phyloP scores from a whole-genome alignment of 2,888 invertebrate genomes.

The Hyposoter dolosus region DNA sequence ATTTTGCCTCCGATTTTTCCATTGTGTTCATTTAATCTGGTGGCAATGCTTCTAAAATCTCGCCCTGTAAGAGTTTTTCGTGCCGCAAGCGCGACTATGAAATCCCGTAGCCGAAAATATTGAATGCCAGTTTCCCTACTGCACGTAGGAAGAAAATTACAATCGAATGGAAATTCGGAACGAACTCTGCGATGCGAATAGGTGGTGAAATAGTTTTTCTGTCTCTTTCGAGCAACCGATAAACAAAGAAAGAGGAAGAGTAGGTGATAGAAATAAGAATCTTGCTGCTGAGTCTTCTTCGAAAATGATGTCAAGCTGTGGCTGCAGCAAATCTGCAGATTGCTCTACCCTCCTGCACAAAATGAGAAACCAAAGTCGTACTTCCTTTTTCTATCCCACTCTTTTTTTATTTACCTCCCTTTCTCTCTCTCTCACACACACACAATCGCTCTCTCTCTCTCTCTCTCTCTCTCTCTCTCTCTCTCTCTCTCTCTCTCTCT shows the following conservation, averaged over 20 bases:
- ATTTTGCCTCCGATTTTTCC: neutral
- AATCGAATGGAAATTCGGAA: conserved; percentile 61
- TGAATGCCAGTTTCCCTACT: conserved; percentile 52
- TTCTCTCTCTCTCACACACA: too few relatives aligned
- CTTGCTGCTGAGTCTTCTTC: conserved; percentile 15
- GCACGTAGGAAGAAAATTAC: conserved; percentile 68
- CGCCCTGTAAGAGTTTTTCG: conserved; percentile 12
- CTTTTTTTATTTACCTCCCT: neutral
- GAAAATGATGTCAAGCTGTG: conserved; percentile 42
- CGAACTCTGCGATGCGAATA: conserved; percentile 15
- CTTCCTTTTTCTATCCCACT: neutral
- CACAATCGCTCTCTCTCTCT: neutral
- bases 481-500: neutral
- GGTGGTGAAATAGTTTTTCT: conserved; percentile 55
- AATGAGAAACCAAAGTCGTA: conserved; percentile 34
- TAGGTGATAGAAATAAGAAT: neutral
- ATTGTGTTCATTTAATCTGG: neutral
- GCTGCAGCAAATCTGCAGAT: conserved; percentile 7
- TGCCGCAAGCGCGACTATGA: conserved; percentile 4
- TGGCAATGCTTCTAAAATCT: neutral
- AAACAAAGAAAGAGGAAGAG: neutral
- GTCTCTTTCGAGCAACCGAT: conserved; percentile 25
- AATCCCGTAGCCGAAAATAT: conserved; percentile 49
- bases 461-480: neutral
- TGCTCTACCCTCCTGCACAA: conserved; percentile 28